Evolutionary conservation across 2,113 vertebrate species (phyloP).

Genomic region (Rhinopomastus cyanomelas): DNA sequence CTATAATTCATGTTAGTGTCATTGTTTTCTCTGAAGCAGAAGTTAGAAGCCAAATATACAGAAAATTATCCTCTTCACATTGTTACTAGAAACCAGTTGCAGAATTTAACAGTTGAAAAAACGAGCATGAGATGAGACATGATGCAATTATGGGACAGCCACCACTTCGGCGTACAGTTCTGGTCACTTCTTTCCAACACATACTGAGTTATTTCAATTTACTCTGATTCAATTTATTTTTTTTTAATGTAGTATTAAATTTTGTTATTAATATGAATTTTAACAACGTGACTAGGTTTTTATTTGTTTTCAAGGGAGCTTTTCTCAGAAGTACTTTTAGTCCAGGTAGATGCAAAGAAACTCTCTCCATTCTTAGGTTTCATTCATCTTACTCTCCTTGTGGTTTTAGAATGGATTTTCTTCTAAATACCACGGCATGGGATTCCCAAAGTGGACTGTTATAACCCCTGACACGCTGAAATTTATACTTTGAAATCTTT

Average conservation of each 20-base stretch:
- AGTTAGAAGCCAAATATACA: background rate
- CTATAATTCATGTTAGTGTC: background rate
- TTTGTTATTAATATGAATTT: background rate
- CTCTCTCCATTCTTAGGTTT: background rate
- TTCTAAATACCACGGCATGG: background rate
- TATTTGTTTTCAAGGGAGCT: background rate
- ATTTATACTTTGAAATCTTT: background rate
- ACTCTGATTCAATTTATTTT: background rate
- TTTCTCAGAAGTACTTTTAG: background rate
- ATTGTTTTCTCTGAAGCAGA: background rate
- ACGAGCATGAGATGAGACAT: background rate
- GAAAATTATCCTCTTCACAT: background rate
- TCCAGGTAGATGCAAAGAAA: background rate
- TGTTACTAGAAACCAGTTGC: background rate
- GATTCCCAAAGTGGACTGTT: background rate
- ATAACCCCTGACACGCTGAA: background rate
- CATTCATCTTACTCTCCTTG: background rate
- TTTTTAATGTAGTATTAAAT: background rate
- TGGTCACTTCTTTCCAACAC: background rate
- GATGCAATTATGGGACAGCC: background rate
- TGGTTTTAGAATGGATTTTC: background rate
- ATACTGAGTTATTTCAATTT: background rate
- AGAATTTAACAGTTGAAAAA: background rate
- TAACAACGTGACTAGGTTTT: background rate
- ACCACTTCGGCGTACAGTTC: background rate